Percentiles rank a stretch among this genome's conserved stretches.
These are phyloP conservation scores for Urophycis tenuis DNA, from an alignment of 2,797 vertebrate species.

Conservation along the genomic window DNA sequence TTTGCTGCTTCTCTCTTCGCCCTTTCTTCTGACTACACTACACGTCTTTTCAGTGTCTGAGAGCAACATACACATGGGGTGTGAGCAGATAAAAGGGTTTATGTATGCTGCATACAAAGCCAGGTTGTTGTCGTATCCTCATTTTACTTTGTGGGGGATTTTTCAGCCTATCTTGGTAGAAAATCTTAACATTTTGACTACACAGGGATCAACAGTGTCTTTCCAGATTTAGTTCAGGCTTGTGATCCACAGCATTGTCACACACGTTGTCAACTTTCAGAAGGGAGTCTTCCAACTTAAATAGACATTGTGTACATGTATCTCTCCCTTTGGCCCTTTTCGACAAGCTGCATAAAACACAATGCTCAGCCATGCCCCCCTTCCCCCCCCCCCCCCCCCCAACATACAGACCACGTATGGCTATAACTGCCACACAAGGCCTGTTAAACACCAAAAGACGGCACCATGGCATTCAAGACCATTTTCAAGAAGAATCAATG, in stretches of 20 bases:
- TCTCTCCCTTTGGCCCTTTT: background rate
- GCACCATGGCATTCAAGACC: background rate
- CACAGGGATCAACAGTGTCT: background rate
- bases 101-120: no score
- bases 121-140: no score
- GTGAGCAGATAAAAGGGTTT: no score
- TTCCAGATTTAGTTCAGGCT: background rate
- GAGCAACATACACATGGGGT: no score
- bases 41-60: constrained; percentile 5
- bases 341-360: background rate
- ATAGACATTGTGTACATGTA: background rate
- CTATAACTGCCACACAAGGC: background rate
- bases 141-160: no score
- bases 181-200: background rate
- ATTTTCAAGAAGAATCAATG: background rate
- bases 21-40: constrained; percentile 19
- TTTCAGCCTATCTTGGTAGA: no score
- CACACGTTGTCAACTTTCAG: background rate
- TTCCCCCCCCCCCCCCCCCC: no score
- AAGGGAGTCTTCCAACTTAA: background rate
- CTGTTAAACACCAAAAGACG: background rate
- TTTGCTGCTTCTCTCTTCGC: constrained; percentile 14
- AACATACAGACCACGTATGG: no score
- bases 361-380: background rate
- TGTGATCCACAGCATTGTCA: background rate